Percentiles rank a stretch among this genome's conserved stretches.
phyloP scores from a whole-genome alignment of 1,140 invertebrate genomes.

The Lepidurus packardi region DNA sequence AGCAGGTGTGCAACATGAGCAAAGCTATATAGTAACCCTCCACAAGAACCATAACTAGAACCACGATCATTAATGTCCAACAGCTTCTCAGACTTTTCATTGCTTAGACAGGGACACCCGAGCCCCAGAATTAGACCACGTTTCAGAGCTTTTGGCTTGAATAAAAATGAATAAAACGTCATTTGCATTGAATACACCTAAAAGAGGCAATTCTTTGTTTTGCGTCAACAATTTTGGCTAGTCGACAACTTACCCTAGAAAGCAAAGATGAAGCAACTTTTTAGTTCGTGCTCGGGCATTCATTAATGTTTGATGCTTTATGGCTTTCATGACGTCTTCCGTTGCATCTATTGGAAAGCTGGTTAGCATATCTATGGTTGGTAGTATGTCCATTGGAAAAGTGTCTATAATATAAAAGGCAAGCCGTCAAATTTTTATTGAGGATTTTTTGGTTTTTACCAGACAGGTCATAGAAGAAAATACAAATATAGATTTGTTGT shows the following conservation, averaged over 20 bases:
- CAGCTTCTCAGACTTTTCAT: constrained; percentile 1
- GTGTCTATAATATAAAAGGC: background rate
- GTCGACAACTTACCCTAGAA: background rate
- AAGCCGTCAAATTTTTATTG: background rate
- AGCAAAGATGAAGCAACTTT: background rate
- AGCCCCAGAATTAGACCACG: background rate
- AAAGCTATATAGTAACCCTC: background rate
- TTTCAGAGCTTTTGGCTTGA: background rate
- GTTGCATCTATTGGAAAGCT: background rate
- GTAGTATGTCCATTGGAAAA: background rate
- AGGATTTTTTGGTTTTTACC: background rate
- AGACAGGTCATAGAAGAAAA: background rate
- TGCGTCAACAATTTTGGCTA: background rate
- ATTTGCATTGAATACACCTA: background rate
- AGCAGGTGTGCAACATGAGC: background rate
- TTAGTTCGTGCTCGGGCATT: background rate
- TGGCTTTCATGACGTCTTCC: background rate
- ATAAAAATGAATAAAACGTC: background rate
- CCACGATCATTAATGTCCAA: constrained; percentile 2
- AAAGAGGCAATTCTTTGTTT: background rate
- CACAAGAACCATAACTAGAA: background rate
- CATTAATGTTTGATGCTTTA: background rate
- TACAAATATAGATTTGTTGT: constrained; percentile 22
- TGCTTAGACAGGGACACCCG: background rate
- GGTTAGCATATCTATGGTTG: background rate